Evolutionary conservation across 2,113 vertebrate species (phyloP).

Genomic region (Platichthys stellatus): DNA sequence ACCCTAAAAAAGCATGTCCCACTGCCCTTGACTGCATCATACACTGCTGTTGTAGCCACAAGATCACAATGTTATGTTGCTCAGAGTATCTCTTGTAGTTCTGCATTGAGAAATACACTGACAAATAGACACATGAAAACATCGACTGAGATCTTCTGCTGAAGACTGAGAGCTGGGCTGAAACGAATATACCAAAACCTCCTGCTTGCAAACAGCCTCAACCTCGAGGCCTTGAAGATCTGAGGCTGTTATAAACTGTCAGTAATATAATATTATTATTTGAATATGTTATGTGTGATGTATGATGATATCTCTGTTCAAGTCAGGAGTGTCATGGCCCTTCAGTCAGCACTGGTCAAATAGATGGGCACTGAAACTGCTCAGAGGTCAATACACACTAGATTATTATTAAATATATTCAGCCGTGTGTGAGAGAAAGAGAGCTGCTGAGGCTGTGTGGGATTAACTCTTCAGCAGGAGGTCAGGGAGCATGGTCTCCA

Average conservation of each 20-base stretch:
- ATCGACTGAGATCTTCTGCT: not conserved
- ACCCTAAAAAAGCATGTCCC: too few species aligned
- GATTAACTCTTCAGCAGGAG: constrained; percentile 26
- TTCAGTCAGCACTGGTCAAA: not conserved
- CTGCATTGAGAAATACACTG: too few species aligned
- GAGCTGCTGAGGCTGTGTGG: not conserved
- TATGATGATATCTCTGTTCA: not conserved
- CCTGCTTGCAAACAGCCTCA: too few species aligned
- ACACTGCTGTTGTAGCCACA: too few species aligned
- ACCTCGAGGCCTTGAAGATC: not conserved
- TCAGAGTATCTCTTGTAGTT: too few species aligned
- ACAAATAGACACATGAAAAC: not conserved
- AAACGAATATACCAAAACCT: too few species aligned
- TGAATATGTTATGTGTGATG: too few species aligned
- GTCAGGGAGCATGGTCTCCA: constrained; percentile 8
- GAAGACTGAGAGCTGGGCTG: not conserved
- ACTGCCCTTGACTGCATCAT: too few species aligned
- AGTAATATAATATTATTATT: too few species aligned
- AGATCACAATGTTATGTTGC: too few species aligned
- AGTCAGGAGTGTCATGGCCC: not conserved
- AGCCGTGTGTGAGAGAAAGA: not conserved
- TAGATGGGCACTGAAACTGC: not conserved
- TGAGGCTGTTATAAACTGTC: not conserved
- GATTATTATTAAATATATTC: constrained; percentile 1
- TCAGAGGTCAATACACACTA: constrained; percentile 14